A percentile compares a stretch with the other conserved stretches of the same genome.
Conservation (phyloP, 1,140 invertebrate species). For the Hycleus phaleratus region DNA sequence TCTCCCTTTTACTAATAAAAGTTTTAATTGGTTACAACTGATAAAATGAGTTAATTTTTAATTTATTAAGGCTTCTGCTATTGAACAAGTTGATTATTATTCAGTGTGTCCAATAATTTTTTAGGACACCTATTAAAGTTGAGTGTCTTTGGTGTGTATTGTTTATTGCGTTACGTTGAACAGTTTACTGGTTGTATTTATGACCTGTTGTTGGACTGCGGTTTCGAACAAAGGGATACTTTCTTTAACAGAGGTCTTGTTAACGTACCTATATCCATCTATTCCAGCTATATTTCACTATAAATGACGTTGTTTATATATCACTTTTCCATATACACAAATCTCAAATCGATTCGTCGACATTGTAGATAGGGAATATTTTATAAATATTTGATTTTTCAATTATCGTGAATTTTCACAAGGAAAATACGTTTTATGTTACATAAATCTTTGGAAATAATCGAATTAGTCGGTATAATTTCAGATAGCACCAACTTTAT, state of each 20-base stretch:
- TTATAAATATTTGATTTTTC: too few species aligned
- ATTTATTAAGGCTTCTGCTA: too few species aligned
- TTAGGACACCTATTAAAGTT: constrained; percentile 37
- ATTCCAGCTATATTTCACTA: constrained; percentile 34
- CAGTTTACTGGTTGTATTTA: constrained; percentile 38
- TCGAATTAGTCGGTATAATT: constrained; percentile 1
- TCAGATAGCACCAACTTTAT: constrained; percentile 11
- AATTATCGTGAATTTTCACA: too few species aligned
- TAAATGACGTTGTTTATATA: constrained; percentile 40
- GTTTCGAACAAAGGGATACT: constrained; percentile 37
- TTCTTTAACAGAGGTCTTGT: constrained; percentile 37
- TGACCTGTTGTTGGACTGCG: constrained; percentile 38
- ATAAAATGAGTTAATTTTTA: too few species aligned
- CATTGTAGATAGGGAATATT: too few species aligned
- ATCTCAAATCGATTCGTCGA: too few species aligned
- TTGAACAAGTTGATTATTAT: constrained; percentile 22
- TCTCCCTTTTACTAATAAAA: too few species aligned
- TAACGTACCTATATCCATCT: constrained; percentile 32
- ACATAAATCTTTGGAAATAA: too few species aligned
- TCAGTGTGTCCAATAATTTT: constrained; percentile 29
- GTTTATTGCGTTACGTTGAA: background rate
- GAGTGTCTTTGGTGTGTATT: constrained; percentile 32
- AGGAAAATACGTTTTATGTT: too few species aligned
- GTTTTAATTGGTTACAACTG: too few species aligned
- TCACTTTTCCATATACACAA: constrained; percentile 22